Evolutionary conservation across 2,113 vertebrate genomes (phyloP), one percentile per base, ranked within the genome.

Genomic region (Propithecus coquereli): DNA sequence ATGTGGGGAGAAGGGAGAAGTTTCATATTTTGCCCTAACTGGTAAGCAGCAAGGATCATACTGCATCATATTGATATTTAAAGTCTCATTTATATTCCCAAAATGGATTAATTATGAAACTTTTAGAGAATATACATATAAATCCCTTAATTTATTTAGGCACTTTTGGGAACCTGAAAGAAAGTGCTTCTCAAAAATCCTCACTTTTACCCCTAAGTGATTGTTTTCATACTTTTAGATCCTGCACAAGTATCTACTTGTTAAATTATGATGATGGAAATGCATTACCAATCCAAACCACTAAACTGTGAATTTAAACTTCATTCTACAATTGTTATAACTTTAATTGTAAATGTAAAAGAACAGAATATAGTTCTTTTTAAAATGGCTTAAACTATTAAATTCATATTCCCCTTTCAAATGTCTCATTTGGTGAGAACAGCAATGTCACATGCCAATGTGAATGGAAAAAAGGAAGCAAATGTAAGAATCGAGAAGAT

Each of bases 341-440:
- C 76, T 73, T 40, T 54, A 54, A 54, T 71, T 76, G 25, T 87
- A 91, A 94, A 70, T 88, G n/a, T 84, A 91, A 89, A 82, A 76
- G 14, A 96, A 14, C 34, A 84, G 23, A 95, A 52, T 63, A 6
- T 6, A 65, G 20, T 90, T 89, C 52, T 90, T 74, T 91, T 32
- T 93, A 85, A 90, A 57, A 86, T 43, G 43, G 25, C 13, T 65
- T 90, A 73, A 73, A n/a, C 20, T 79, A 34, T 81, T 81, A 94
- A 86, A 81, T 90, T 80, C 47, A 81, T 76, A 61, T 87, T 66
- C 12, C 13, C 22, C 76, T 50, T 90, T 71, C 40, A 59, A 65
- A 84, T 84, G 52, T 71, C 37, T 92, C 32, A 84, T 57, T 73
- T 92, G 52, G 45, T 84, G 61, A 84, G 1, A 79, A 52, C 32